Evolutionary conservation across 92 coral and sea anemone genomes (phyloP).

Genomic region (Zoanthus sociatus): DNA sequence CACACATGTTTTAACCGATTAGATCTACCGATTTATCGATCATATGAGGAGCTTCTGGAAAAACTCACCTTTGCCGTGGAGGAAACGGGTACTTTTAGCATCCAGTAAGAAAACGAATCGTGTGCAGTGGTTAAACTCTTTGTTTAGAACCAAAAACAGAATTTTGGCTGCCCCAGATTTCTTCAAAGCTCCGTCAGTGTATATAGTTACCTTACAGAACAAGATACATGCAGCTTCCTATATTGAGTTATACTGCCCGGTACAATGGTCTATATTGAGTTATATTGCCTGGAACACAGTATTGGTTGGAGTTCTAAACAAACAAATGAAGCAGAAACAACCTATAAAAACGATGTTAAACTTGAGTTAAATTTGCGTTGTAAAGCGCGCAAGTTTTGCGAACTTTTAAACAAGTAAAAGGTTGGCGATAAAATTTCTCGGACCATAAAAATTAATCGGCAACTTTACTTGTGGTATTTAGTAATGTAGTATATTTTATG

Average conservation of each 20-base stretch:
- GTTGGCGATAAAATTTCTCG: no score
- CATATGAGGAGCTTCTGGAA: constrained; percentile 91
- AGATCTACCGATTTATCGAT: constrained; percentile 92
- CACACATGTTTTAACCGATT: constrained; percentile 98
- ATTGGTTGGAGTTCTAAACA: background rate
- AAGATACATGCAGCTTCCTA: background rate
- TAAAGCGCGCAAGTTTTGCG: no score
- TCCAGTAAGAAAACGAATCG: constrained; percentile 66
- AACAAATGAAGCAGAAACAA: background rate
- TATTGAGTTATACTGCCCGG: background rate
- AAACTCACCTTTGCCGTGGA: constrained; percentile 98
- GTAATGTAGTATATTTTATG: no score
- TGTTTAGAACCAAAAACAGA: background rate
- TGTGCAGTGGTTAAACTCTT: background rate
- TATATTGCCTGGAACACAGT: background rate
- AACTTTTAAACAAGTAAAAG: no score
- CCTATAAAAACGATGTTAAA: no score
- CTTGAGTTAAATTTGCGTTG: no score
- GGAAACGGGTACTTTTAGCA: constrained; percentile 96
- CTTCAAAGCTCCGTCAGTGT: background rate
- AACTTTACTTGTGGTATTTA: no score
- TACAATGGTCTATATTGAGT: background rate
- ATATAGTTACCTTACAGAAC: background rate
- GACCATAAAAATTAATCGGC: no score
- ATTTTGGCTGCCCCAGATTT: background rate